These are phyloP conservation scores for Orbicella faveolata DNA, from an alignment of 64 coral and sea anemone species.

Conservation along the genomic window DNA sequence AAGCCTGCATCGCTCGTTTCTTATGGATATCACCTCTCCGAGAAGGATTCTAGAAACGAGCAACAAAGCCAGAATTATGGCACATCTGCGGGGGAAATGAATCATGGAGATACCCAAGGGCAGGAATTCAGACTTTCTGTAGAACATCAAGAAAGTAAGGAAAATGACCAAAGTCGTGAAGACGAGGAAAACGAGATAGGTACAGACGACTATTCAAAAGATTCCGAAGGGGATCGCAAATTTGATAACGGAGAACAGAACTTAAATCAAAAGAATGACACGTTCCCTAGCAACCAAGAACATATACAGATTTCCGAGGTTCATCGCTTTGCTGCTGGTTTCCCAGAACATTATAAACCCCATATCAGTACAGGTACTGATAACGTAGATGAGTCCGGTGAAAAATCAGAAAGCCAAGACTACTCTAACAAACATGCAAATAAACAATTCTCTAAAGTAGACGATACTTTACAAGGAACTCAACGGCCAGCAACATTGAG, in stretches of 20 bases:
- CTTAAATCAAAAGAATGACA: not conserved
- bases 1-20: not conserved
- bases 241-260: not conserved
- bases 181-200: not conserved
- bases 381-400: too few species aligned
- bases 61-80: not conserved
- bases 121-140: not conserved
- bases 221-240: not conserved
- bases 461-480: not conserved
- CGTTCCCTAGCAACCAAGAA: not conserved
- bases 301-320: not conserved
- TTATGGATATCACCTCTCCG: not conserved
- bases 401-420: not conserved
- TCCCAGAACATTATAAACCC: not conserved
- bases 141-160: not conserved
- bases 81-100: not conserved
- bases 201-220: not conserved
- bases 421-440: not conserved
- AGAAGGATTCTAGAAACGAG: not conserved
- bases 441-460: not conserved
- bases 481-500: not conserved
- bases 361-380: not conserved
- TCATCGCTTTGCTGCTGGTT: slow-evolving; percentile 6
- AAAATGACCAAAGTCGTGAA: not conserved
- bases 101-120: not conserved